These are phyloP conservation scores for Cliona cf. orientalis DNA, from an alignment of 37 sponge, comb jelly and placozoan genomes.

Conservation along the genomic window DNA sequence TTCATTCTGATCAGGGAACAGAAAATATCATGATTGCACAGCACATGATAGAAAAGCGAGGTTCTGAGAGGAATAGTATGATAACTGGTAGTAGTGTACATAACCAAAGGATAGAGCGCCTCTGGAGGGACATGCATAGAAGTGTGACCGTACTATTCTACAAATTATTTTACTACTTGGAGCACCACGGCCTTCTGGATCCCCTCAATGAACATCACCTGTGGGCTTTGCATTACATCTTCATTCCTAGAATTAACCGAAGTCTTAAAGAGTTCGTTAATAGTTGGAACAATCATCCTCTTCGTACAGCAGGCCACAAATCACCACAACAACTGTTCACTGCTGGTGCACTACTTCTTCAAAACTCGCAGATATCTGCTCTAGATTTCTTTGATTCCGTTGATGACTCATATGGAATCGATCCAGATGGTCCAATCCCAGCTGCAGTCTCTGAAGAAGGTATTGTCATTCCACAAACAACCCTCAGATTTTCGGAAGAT, in stretches of 20 bases:
- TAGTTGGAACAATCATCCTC: conserved; percentile 54
- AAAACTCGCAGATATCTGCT: not conserved
- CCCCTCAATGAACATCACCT: not conserved
- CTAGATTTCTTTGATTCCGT: not conserved
- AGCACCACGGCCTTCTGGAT: no score
- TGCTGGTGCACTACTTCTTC: conserved; percentile 13
- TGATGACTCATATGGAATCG: not conserved
- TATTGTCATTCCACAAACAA: no score
- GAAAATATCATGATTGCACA: no score
- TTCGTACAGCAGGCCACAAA: conserved; percentile 35
- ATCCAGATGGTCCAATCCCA: not conserved
- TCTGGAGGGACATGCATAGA: no score
- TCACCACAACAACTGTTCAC: conserved; percentile 37
- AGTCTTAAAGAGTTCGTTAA: conserved; percentile 23
- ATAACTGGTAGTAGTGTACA: no score
- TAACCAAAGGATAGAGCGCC: no score
- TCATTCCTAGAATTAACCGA: conserved; percentile 31
- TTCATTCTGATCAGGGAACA: no score
- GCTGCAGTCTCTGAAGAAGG: not conserved
- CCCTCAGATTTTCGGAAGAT: no score
- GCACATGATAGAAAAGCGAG: no score
- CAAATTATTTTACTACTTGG: no score
- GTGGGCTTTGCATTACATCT: conserved; percentile 59
- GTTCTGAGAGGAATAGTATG: no score
- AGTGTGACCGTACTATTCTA: no score